A percentile compares a stretch with the other conserved stretches of the same genome.
Evolutionary conservation across 2,113 vertebrate genomes (phyloP).

Genomic region (Cepphus grylle): DNA sequence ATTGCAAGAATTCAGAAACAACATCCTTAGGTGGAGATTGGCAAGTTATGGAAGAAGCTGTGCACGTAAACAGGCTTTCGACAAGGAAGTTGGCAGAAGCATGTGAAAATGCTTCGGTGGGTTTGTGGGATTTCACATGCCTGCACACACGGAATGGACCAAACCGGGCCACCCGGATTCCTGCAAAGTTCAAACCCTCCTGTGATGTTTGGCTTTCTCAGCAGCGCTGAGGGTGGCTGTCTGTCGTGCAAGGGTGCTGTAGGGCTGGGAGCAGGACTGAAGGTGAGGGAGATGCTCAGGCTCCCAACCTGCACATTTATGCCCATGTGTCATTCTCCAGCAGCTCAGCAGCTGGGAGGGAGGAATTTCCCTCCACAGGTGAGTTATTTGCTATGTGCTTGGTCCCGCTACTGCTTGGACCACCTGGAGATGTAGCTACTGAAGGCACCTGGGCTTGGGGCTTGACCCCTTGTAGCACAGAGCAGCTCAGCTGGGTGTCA

Average conservation of each 20-base stretch:
- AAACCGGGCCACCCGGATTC: not conserved
- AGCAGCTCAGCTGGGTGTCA: not conserved
- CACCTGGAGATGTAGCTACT: not conserved
- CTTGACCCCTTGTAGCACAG: not conserved
- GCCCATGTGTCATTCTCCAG: fast-evolving
- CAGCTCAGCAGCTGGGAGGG: not conserved
- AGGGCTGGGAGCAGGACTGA: not conserved
- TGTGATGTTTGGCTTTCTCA: fast-evolving
- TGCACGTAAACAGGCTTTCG: not conserved
- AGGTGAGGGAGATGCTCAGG: not conserved
- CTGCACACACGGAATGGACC: slow-evolving; percentile 1
- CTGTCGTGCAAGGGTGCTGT: fast-evolving
- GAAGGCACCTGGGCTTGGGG: not conserved
- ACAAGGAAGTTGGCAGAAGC: slow-evolving; percentile 11
- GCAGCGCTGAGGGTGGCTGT: not conserved
- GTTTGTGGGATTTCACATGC: not conserved
- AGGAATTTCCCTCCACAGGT: not conserved
- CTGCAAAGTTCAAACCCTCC: not conserved
- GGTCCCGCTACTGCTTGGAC: not conserved
- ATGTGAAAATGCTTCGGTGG: not conserved
- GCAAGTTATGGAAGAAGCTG: slow-evolving; percentile 14
- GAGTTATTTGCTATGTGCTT: not conserved
- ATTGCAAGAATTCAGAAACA: slow-evolving; percentile 46
- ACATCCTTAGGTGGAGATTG: slow-evolving; percentile 20
- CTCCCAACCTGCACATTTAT: not conserved